Conservation (phyloP, 2,888 invertebrate species). For the Hydraecia micacea region DNA sequence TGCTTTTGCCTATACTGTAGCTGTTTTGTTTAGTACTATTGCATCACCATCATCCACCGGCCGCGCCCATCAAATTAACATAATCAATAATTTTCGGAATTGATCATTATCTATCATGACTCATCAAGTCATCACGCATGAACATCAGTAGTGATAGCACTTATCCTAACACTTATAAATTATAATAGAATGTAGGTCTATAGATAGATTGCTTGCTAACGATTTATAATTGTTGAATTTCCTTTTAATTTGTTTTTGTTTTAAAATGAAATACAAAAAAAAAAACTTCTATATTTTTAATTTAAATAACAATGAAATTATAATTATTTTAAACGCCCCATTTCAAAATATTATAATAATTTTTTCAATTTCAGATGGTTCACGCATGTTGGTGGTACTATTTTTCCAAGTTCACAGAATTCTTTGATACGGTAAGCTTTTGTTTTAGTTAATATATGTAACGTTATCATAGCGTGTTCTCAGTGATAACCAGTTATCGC, state of each 20-base stretch:
- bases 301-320: conserved; percentile 13
- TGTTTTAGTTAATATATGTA: conserved; percentile 8
- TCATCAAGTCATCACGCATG: conserved; percentile 52
- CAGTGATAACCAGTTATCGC: conserved; percentile 36
- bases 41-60: conserved; percentile 35
- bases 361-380: conserved; percentile 94
- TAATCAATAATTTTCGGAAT: conserved; percentile 36
- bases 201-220: conserved; percentile 37
- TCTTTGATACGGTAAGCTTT: conserved; percentile 97
- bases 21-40: conserved; percentile 21
- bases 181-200: conserved; percentile 12
- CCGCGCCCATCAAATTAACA: conserved; percentile 51
- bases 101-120: conserved; percentile 35
- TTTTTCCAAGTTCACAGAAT: conserved; percentile 98
- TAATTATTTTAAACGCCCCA: neutral
- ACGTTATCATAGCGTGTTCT: conserved; percentile 27
- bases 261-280: neutral
- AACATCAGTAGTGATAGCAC: conserved; percentile 33
- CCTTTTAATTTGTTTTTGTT: conserved; percentile 11
- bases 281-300: neutral
- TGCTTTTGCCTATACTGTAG: conserved; percentile 35
- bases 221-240: conserved; percentile 20
- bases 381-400: conserved; percentile 99
- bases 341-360: conserved; percentile 20
- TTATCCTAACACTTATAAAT: conserved; percentile 38